These are phyloP conservation scores for Platygyra sinensis DNA, from an alignment of 64 coral and sea anemone genomes.

Conservation along the genomic window DNA sequence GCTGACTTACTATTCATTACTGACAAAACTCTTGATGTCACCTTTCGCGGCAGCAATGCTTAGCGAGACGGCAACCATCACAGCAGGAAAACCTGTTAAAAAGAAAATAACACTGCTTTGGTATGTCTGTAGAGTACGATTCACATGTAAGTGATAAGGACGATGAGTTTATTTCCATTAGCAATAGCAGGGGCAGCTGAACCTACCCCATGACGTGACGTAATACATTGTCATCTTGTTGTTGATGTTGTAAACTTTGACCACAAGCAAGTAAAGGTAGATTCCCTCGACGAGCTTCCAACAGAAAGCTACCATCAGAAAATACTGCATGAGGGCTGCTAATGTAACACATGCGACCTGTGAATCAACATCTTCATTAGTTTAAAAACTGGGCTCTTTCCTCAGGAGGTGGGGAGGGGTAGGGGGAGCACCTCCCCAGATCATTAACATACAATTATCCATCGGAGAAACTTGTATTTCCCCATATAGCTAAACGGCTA, in stretches of 20 bases:
- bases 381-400: too few species aligned
- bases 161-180: too few species aligned
- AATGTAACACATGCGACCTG: slow-evolving; percentile 40
- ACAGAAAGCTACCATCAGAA: slow-evolving; percentile 51
- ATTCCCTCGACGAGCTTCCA: slow-evolving; percentile 72
- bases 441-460: too few species aligned
- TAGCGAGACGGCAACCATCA: not conserved
- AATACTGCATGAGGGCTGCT: slow-evolving; percentile 47
- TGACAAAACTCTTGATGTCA: not conserved
- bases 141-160: too few species aligned
- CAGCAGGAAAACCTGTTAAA: not conserved
- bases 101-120: not conserved
- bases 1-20: not conserved
- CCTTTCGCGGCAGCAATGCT: not conserved
- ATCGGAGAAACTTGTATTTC: too few species aligned
- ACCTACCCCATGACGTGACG: slow-evolving; percentile 51
- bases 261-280: slow-evolving; percentile 52
- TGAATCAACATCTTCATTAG: not conserved
- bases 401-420: too few species aligned
- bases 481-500: too few species aligned
- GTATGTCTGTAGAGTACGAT: not conserved
- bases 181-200: too few species aligned
- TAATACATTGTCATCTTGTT: slow-evolving; percentile 29
- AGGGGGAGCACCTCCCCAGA: too few species aligned
- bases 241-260: slow-evolving; percentile 56